Evolutionary conservation across 2,113 vertebrate species (phyloP).

Genomic region (Sapayoa aenigma): DNA sequence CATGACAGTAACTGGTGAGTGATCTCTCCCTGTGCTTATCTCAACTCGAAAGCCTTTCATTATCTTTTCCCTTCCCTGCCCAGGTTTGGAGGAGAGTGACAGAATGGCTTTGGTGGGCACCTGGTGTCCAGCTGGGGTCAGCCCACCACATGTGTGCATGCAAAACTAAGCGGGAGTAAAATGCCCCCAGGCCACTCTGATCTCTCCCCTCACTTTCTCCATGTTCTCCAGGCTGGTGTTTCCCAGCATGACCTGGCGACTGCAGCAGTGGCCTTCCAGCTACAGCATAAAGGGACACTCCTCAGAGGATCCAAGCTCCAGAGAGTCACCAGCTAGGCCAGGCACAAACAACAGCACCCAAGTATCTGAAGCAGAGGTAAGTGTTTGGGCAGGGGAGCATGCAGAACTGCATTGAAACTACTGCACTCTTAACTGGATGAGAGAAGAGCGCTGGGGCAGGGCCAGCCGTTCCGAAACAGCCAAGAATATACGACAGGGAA

Average conservation of each 20-base stretch:
- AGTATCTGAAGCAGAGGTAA: background rate
- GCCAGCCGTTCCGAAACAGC: background rate
- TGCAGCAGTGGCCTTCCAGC: background rate
- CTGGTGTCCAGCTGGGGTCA: background rate
- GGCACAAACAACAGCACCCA: background rate
- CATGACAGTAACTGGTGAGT: background rate
- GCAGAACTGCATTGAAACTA: background rate
- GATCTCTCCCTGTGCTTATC: background rate
- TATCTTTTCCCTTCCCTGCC: background rate
- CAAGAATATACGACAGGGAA: background rate
- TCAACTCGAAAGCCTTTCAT: background rate
- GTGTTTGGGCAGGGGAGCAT: background rate
- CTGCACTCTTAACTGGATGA: background rate
- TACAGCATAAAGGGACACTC: background rate
- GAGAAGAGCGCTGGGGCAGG: background rate
- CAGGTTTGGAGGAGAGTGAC: background rate
- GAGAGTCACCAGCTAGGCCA: too few relatives aligned
- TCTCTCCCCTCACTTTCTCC: background rate
- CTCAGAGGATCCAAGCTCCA: background rate
- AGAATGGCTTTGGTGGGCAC: background rate
- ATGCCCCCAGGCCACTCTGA: background rate
- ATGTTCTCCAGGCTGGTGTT: background rate
- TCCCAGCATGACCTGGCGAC: background rate
- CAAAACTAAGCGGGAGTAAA: background rate
- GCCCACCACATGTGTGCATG: background rate